Evolutionary conservation across 2,113 vertebrate genomes (phyloP).

Genomic region (Ploceus nigricollis): DNA sequence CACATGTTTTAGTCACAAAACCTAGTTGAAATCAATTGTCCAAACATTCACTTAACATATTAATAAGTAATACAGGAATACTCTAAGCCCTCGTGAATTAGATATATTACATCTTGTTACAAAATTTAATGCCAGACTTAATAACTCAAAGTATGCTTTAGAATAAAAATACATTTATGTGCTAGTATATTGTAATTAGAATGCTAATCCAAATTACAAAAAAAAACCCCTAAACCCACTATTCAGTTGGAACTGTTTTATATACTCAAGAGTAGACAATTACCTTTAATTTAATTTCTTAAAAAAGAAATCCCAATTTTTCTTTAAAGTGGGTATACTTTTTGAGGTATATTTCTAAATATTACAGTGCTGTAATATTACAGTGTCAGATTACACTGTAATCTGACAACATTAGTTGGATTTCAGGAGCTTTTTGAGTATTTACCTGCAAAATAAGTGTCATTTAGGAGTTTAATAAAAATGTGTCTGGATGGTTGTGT

Average conservation of each 20-base stretch:
- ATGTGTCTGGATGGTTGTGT: background rate
- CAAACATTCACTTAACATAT: constrained; percentile 56
- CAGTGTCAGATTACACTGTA: background rate
- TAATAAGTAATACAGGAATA: constrained; percentile 62
- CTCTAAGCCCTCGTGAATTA: constrained; percentile 54
- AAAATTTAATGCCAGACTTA: constrained; percentile 54
- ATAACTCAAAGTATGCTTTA: constrained; percentile 43
- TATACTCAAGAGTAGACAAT: background rate
- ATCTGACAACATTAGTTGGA: background rate
- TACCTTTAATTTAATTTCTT: background rate
- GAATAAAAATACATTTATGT: constrained; percentile 29
- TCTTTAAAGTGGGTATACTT: background rate
- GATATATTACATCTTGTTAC: constrained; percentile 53
- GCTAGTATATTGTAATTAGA: background rate
- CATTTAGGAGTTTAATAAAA: background rate
- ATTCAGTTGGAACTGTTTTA: background rate
- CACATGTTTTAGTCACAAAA: constrained; percentile 54
- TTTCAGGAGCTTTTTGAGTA: background rate
- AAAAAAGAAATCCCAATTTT: background rate
- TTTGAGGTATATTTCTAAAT: background rate
- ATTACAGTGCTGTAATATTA: background rate
- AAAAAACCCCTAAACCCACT: background rate
- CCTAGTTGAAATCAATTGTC: constrained; percentile 56
- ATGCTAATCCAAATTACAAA: background rate
- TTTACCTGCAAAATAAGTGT: background rate